Conservation (phyloP, 1,140 invertebrate genomes). For the Drosophila hydei region DNA sequence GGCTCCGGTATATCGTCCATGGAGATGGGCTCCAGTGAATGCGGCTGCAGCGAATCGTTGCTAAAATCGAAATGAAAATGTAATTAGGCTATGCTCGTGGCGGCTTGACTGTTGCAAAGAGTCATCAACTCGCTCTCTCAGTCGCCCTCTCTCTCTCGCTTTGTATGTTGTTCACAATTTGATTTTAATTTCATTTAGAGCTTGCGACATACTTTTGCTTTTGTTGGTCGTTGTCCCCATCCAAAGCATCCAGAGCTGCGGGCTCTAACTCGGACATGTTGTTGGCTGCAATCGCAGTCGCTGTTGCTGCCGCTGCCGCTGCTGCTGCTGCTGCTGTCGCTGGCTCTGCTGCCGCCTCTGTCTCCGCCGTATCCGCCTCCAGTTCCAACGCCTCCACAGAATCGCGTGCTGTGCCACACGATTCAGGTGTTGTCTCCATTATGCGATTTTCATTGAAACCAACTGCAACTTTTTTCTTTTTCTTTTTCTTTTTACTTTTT, state of each 20-base stretch:
- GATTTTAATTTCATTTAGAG: slow-evolving; percentile 41
- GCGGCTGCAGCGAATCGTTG: slow-evolving; percentile 56
- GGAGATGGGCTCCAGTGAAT: slow-evolving; percentile 67
- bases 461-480: slow-evolving; percentile 29
- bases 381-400: slow-evolving; percentile 54
- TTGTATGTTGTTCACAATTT: slow-evolving; percentile 26
- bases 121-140: not conserved
- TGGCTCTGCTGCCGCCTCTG: slow-evolving; percentile 30
- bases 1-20: slow-evolving; percentile 85
- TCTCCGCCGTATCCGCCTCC: slow-evolving; percentile 42
- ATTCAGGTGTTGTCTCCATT: slow-evolving; percentile 74
- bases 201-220: slow-evolving; percentile 67
- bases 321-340: slow-evolving; percentile 11
- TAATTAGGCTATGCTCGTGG: slow-evolving; percentile 28
- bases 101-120: not conserved
- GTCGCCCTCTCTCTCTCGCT: too few species aligned
- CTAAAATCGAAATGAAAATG: slow-evolving; percentile 26
- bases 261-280: slow-evolving; percentile 36
- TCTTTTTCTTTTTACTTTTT: slow-evolving; percentile 22
- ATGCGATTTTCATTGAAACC: slow-evolving; percentile 73
- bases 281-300: slow-evolving; percentile 8
- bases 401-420: slow-evolving; percentile 65
- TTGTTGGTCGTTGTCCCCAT: slow-evolving; percentile 50
- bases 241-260: slow-evolving; percentile 24
- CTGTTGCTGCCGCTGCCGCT: slow-evolving; percentile 16